phyloP scores from a whole-genome alignment of 2,888 invertebrate species.

The Sipha maydis region DNA sequence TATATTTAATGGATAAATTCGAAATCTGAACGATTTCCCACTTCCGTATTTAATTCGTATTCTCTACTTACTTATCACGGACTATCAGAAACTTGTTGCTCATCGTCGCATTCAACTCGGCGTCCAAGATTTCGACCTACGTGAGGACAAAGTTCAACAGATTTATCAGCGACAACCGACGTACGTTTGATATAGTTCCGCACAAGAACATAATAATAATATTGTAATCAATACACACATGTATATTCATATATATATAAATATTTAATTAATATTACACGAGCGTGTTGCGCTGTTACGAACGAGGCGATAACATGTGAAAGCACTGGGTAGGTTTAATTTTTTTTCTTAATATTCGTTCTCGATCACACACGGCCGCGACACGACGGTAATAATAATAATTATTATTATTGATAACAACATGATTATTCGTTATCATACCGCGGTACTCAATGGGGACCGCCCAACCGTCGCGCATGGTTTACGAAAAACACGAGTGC shows the following conservation, averaged over 20 bases:
- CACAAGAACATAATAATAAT: too few species aligned
- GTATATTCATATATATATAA: neutral
- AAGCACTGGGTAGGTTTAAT: neutral
- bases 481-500: too few species aligned
- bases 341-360: neutral
- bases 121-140: neutral
- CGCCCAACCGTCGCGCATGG: neutral
- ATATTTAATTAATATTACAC: neutral
- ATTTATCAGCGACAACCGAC: conserved; percentile 43
- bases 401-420: neutral
- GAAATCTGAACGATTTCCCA: neutral
- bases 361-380: neutral
- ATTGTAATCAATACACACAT: too few species aligned
- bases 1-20: too few species aligned
- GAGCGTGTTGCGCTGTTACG: neutral
- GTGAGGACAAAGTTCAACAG: conserved; percentile 30
- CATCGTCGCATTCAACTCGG: neutral
- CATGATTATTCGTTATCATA: neutral
- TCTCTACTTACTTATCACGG: conserved; percentile 41
- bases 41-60: neutral
- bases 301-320: neutral
- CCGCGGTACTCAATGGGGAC: neutral
- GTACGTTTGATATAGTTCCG: too few species aligned
- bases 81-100: conserved; percentile 40
- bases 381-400: neutral